Percentiles rank a stretch among this genome's conserved stretches.
Conservation (phyloP, 2,797 vertebrate genomes). For the Orientallactaga sibirica region DNA sequence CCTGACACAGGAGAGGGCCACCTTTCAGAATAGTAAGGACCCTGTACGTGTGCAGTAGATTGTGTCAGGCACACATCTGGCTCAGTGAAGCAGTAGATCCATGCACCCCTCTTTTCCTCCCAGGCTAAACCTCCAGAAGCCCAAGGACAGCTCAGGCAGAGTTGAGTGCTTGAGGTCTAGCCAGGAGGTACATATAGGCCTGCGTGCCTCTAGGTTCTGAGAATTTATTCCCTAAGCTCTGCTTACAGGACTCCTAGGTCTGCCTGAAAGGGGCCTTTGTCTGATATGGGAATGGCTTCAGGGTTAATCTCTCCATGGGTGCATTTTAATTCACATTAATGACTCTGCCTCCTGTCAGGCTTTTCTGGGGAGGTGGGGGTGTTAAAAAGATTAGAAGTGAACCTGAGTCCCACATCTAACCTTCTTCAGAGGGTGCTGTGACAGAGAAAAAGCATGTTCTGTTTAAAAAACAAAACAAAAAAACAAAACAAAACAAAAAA, state of each 20-base stretch:
- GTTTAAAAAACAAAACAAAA: background rate
- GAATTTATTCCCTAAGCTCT: conserved; percentile 86
- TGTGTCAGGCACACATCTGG: conserved; percentile 8
- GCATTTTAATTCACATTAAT: conserved; percentile 90
- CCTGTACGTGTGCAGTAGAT: background rate
- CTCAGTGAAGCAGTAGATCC: background rate
- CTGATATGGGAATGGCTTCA: conserved; percentile 85
- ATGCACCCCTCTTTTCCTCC: background rate
- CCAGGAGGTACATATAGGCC: conserved; percentile 61
- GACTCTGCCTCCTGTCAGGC: conserved; percentile 87
- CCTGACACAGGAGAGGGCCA: background rate
- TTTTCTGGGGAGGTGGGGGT: conserved; percentile 82
- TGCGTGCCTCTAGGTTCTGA: conserved; percentile 77
- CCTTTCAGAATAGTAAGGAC: background rate
- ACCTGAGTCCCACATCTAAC: conserved; percentile 80
- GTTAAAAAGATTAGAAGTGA: conserved; percentile 88
- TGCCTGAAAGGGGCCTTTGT: conserved; percentile 88
- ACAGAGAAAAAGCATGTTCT: conserved; percentile 75
- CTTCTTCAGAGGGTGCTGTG: conserved; percentile 67
- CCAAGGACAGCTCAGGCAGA: background rate
- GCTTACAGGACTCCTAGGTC: conserved; percentile 78
- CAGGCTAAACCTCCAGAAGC: background rate
- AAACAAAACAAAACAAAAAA: conserved; percentile 36
- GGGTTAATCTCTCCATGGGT: conserved; percentile 86
- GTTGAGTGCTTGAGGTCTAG: conserved; percentile 41